phyloP scores from a whole-genome alignment of 64 coral and sea anemone species.

The Cladopsammia gracilis region DNA sequence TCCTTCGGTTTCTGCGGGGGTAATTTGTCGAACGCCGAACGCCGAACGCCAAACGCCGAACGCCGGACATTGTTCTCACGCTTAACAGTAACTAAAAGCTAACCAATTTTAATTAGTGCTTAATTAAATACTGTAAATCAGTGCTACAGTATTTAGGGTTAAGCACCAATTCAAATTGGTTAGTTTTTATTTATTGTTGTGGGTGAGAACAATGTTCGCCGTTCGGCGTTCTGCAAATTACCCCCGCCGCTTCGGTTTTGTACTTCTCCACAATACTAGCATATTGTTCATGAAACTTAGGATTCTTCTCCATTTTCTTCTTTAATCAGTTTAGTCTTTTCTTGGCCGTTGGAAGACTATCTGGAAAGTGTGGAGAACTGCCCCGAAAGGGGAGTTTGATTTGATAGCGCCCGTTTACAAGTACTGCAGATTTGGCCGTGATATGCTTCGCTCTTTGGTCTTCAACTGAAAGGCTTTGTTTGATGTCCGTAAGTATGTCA shows the following conservation, averaged over 20 bases:
- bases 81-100: too few relatives aligned
- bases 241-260: constrained; percentile 59
- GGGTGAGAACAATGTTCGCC: too few relatives aligned
- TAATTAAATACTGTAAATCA: too few relatives aligned
- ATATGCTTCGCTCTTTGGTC: constrained; percentile 70
- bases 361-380: constrained; percentile 45
- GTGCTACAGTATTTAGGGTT: too few relatives aligned
- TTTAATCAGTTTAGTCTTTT: constrained; percentile 62
- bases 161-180: too few relatives aligned
- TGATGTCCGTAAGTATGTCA: constrained; percentile 22
- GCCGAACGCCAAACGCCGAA: too few relatives aligned
- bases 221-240: too few relatives aligned
- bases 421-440: constrained; percentile 56
- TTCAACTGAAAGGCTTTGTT: constrained; percentile 66
- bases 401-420: constrained; percentile 81
- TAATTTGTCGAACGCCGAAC: too few relatives aligned
- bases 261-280: constrained; percentile 49
- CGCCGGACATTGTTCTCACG: too few relatives aligned
- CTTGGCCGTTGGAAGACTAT: constrained; percentile 51
- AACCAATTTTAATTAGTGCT: too few relatives aligned
- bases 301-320: constrained; percentile 54
- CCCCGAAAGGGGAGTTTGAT: constrained; percentile 68
- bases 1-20: constrained; percentile 65
- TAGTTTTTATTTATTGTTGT: too few relatives aligned
- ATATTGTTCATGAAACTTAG: constrained; percentile 53